These are phyloP conservation scores for Trichomycterus rosablanca DNA, from an alignment of 2,113 vertebrate genomes.

Conservation along the genomic window DNA sequence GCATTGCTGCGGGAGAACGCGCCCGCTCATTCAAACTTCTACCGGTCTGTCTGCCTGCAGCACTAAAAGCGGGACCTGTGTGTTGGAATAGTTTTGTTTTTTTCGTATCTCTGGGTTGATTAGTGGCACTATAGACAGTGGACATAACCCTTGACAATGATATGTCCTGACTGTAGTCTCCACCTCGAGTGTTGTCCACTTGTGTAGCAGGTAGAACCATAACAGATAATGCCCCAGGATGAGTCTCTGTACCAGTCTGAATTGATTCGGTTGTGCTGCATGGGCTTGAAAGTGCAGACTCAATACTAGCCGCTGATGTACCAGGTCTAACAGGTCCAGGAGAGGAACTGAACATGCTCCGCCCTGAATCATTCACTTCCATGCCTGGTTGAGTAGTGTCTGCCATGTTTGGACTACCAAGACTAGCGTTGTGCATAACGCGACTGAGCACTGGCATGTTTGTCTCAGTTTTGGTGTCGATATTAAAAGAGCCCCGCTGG, in stretches of 20 bases:
- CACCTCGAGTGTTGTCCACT: conserved; percentile 44
- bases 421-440: conserved; percentile 3
- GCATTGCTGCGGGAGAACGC: background rate
- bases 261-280: conserved; percentile 79
- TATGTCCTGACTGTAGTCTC: conserved; percentile 25
- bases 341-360: conserved; percentile 34
- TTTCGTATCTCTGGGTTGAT: conserved; percentile 4
- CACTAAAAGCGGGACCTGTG: background rate
- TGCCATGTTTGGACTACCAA: conserved; percentile 65
- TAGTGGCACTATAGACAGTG: background rate
- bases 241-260: conserved; percentile 44
- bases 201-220: conserved; percentile 33
- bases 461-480: conserved; percentile 23
- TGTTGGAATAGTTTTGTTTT: conserved; percentile 19
- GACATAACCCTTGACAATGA: conserved; percentile 21
- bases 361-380: conserved; percentile 58
- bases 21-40: conserved; percentile 5
- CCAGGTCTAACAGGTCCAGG: conserved; percentile 36
- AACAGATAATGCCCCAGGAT: conserved; percentile 42
- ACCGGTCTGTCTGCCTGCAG: background rate
- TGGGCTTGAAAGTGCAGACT: conserved; percentile 74
- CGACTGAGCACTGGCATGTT: background rate
- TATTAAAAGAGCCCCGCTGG: conserved; percentile 33
- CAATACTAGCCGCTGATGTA: conserved; percentile 40
- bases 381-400: conserved; percentile 89